These are phyloP conservation scores for Dasyprocta punctata DNA, from an alignment of 2,113 vertebrate genomes.

Conservation along the genomic window DNA sequence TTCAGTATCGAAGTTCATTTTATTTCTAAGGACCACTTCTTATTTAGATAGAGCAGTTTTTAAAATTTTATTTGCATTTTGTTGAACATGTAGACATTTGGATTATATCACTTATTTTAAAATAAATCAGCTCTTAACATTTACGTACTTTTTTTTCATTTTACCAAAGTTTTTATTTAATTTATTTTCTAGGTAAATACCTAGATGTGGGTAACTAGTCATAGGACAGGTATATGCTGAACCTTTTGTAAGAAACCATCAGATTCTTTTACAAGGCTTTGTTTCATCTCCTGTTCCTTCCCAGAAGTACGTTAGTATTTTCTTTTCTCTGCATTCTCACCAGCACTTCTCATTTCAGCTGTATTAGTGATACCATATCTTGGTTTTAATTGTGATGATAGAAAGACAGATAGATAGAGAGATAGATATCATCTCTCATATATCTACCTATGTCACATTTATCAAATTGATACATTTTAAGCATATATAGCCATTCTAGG, in stretches of 20 bases:
- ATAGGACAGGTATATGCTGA: not conserved
- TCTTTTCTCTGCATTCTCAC: not conserved
- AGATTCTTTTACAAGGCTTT: not conserved
- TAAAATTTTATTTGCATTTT: not conserved
- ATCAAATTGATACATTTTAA: not conserved
- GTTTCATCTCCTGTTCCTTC: not conserved
- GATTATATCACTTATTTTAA: not conserved
- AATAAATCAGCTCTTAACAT: not conserved
- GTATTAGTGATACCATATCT: not conserved
- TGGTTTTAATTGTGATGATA: not conserved
- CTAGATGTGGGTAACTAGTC: not conserved
- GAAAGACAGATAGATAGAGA: too few species aligned
- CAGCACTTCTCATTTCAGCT: not conserved
- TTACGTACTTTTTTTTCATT: not conserved
- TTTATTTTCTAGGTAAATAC: not conserved
- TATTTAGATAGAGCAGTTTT: not conserved
- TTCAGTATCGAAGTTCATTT: not conserved
- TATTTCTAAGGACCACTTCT: not conserved
- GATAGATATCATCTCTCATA: not conserved
- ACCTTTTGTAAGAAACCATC: not conserved
- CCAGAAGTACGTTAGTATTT: not conserved
- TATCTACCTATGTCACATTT: not conserved
- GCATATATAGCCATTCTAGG: not conserved
- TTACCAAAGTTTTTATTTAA: not conserved
- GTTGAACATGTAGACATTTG: not conserved